Conservation (phyloP, 2,797 vertebrate genomes). For the Sebastes glaucus region DNA sequence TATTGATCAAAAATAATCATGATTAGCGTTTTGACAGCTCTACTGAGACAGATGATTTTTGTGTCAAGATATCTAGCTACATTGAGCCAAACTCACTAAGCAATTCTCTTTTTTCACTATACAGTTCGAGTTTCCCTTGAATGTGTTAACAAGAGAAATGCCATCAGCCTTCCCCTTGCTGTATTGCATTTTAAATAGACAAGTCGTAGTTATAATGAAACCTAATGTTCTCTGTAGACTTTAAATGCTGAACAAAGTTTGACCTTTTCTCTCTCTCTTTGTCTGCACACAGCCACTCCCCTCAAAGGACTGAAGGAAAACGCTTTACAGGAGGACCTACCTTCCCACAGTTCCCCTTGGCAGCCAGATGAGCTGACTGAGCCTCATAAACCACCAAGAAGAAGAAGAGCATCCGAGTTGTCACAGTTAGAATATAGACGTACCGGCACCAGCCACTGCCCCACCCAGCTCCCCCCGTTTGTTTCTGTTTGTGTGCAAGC, state of each 20-base stretch:
- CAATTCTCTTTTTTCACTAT: neutral
- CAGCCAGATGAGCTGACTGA: slow-evolving; percentile 44
- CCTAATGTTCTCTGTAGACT: neutral
- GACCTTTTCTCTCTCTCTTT: neutral
- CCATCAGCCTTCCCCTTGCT: neutral
- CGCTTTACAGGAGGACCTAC: slow-evolving; percentile 33
- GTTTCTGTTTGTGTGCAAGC: slow-evolving; percentile 21
- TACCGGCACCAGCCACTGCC: slow-evolving; percentile 50
- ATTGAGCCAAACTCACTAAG: neutral
- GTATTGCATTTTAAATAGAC: neutral
- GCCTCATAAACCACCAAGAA: slow-evolving; percentile 26
- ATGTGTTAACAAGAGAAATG: neutral
- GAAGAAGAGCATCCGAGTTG: slow-evolving; percentile 40
- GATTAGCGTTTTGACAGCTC: too few relatives aligned
- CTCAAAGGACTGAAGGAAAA: slow-evolving; percentile 43
- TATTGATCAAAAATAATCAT: too few relatives aligned
- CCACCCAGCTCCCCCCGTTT: slow-evolving; percentile 38
- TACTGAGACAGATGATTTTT: neutral
- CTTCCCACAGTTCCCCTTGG: slow-evolving; percentile 44
- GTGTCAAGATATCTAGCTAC: neutral
- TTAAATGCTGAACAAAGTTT: neutral
- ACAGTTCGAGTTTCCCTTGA: too few relatives aligned
- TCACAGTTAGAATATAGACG: slow-evolving; percentile 45
- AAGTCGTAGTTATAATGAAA: neutral
- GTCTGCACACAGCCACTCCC: slow-evolving; percentile 37